Evolutionary conservation across 1,140 invertebrate species (phyloP), one percentile per base, ranked within the genome.

Genomic region (Drosophila trapezifrons): DNA sequence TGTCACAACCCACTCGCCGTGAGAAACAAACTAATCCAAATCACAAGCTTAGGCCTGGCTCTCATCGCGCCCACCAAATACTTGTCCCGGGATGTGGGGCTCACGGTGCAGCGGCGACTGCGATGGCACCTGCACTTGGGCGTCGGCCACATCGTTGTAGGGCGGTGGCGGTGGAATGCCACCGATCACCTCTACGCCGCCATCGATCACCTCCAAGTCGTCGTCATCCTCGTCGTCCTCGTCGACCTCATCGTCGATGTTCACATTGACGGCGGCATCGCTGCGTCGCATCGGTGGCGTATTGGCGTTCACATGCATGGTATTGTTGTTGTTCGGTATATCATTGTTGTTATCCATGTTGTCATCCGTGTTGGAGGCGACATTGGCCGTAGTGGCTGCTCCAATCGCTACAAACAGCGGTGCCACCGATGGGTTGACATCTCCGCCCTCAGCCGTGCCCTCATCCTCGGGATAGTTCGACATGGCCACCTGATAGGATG

Each of bases 401-500:
- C 72, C 76, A 7, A 89, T 65, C 8, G 83, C 72, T 3, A 89
- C 83, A 77, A 89, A 89, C 4, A 87, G 42, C 1, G 83, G 76
- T 1, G 84, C 47, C 8, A 60, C 69, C 12, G 72, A 70, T 1
- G 66, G 70, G 59, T 42, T 62, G 10, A 59, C 59, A 1, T 51
- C 66, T 49, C 62, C 67, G 12, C 58, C 82, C 42, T 49, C 63
- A 35, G 72, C 73, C 10, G 55, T 51, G 4, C 62, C 76, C 5
- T 72, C 67, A 12, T 76, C 83, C 32, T 79, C 81, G 15, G 86
- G 80, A 65, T 87, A 91, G 56, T 91, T 90, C 3, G 91, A 90
- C 90, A 92, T 92, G 46, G 94, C 93, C 45, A 93, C 94, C 78
- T 94, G 94, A 91, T 95, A 95, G 15, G 94, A 95, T 49, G 94